Conservation (phyloP, 2,113 vertebrate species). For the Penelope pileata region DNA sequence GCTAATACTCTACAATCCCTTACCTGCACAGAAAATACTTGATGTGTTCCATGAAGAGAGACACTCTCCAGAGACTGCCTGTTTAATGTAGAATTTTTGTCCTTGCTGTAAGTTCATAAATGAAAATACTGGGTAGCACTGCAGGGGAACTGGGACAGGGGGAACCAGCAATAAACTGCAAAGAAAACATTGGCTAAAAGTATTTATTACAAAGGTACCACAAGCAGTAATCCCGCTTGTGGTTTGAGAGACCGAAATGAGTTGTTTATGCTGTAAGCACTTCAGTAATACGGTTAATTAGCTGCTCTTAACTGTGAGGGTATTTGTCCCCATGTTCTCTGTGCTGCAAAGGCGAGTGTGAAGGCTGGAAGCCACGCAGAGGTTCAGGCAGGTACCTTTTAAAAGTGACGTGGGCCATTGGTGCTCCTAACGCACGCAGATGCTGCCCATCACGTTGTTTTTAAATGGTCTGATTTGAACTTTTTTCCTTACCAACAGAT, state of each 20-base stretch:
- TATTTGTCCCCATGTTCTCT: not conserved
- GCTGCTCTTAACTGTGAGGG: not conserved
- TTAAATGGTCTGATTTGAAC: not conserved
- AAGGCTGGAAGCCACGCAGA: not conserved
- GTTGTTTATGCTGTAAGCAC: not conserved
- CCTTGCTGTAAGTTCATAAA: not conserved
- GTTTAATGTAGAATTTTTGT: not conserved
- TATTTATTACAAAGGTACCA: not conserved
- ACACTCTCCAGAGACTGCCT: not conserved
- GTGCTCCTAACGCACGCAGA: not conserved
- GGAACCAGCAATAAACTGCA: not conserved
- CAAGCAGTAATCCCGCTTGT: not conserved
- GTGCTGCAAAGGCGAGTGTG: not conserved
- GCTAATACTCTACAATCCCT: not conserved
- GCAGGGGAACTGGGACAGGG: accelerated
- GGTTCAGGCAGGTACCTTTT: not conserved
- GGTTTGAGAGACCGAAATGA: not conserved
- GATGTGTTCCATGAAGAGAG: not conserved
- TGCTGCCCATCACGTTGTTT: not conserved
- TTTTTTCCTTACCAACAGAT: not conserved
- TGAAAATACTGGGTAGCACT: not conserved
- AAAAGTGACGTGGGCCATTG: not conserved
- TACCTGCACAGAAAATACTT: not conserved
- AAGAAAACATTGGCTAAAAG: not conserved
- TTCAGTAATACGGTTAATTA: not conserved